phyloP scores from a whole-genome alignment of 2,888 invertebrate species.

The Epirrhoe tristata region DNA sequence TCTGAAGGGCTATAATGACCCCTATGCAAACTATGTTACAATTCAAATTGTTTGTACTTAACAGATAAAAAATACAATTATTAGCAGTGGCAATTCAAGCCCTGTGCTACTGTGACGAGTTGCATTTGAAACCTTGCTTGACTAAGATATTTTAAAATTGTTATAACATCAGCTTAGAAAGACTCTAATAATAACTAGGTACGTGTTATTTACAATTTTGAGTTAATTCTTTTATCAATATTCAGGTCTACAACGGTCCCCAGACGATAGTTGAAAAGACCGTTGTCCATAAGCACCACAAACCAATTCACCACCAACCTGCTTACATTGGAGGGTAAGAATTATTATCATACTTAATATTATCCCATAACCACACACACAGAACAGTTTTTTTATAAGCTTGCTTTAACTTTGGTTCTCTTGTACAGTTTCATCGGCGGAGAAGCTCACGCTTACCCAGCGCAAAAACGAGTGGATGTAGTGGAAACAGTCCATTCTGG shows the following conservation, averaged over 20 bases:
- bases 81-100: too few relatives aligned
- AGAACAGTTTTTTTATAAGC: not conserved
- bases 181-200: too few relatives aligned
- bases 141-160: too few relatives aligned
- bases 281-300: conserved; percentile 61
- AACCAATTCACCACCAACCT: conserved; percentile 63
- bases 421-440: conserved; percentile 55
- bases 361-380: not conserved
- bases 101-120: too few relatives aligned
- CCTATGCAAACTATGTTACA: too few relatives aligned
- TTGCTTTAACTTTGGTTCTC: not conserved
- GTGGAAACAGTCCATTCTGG: conserved; percentile 53
- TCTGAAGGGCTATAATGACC: conserved; percentile 1
- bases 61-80: too few relatives aligned
- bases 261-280: conserved; percentile 65
- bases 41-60: too few relatives aligned
- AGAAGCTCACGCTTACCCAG: conserved; percentile 50
- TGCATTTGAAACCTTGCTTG: too few relatives aligned
- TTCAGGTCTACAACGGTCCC: conserved; percentile 64
- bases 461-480: conserved; percentile 69
- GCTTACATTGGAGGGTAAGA: conserved; percentile 63
- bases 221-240: not conserved
- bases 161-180: too few relatives aligned
- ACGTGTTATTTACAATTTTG: too few relatives aligned
- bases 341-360: not conserved